Evolutionary conservation across 2,888 invertebrate genomes (phyloP), one percentile per base, ranked within the genome.

Genomic region (Troides oblongomaculatus): DNA sequence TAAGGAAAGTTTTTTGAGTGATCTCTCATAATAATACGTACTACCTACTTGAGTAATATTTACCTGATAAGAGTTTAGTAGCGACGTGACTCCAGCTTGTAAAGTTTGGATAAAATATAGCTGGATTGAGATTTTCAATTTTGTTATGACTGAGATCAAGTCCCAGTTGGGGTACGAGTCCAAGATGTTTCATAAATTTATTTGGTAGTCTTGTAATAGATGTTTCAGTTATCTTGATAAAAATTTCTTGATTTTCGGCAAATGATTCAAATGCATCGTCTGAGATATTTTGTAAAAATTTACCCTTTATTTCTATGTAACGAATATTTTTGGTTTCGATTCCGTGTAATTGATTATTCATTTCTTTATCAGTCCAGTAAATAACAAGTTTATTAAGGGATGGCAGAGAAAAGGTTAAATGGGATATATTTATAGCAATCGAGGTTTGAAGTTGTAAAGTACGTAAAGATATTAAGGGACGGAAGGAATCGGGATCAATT

Each of bases 11-110:
- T 39, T 50, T 50, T 17, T 17, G 50, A 50, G 14, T 50, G 18
- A 17, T 50, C 14, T 50, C 17, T 50, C 50, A 0, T 50, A 12
- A 5, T 14, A 50, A 50, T 50, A 17, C 18, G 5, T 50, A 14
- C 14, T 18, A 18, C 17, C 7, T 39, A 39, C 10, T 39, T 39
- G 7, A 39, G 10, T 39, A 39, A 72, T 71, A 73, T 62, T 64
- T 87, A 96, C 96, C 96, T 89, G 96, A 95, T 69, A 97, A 95
- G 83, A 97, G 94, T 81, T 97, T 96, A 7, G 97, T 97, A 18
- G 97, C 97, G 74, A 97, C 96, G 75, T 96, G 95, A 86, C 97
- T 97, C 97, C 97, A 97, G 77, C 95, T 95, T 36, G 96, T 96
- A 76, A 96, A 95, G 86, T 97, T 97, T 43, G 96, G 96, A 86